Percentiles rank a stretch among this genome's conserved stretches.
phyloP scores from a whole-genome alignment of 2,797 vertebrate species.

The Pangasius sanitwongsei region DNA sequence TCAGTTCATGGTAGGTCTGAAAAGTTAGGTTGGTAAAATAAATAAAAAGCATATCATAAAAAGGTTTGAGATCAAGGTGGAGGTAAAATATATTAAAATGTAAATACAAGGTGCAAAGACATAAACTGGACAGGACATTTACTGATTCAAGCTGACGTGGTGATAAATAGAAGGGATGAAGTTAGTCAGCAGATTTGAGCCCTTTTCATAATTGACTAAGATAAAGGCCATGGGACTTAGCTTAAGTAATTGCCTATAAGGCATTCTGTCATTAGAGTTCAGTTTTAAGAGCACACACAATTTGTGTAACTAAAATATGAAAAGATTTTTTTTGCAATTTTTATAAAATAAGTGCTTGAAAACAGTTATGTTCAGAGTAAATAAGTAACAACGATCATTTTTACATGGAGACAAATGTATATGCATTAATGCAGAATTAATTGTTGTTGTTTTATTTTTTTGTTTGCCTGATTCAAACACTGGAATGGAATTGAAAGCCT shows the following conservation, averaged over 20 bases:
- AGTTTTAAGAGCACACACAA: constrained; percentile 53
- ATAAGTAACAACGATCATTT: constrained; percentile 6
- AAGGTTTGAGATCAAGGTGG: constrained; percentile 22
- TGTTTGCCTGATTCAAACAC: background rate
- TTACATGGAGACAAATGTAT: background rate
- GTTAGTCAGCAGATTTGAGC: constrained; percentile 25
- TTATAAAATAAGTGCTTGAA: constrained; percentile 61
- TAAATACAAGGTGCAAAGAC: constrained; percentile 56
- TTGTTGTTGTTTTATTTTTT: background rate
- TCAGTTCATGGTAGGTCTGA: constrained; percentile 39
- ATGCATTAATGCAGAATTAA: constrained; percentile 21
- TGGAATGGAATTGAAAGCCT: constrained; percentile 2
- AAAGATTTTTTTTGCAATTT: constrained; percentile 61
- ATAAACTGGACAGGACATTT: constrained; percentile 50
- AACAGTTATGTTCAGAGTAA: constrained; percentile 42
- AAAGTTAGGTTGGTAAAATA: constrained; percentile 47
- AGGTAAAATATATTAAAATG: constrained; percentile 38
- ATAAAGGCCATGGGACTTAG: constrained; percentile 21
- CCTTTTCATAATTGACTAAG: constrained; percentile 16
- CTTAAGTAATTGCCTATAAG: constrained; percentile 25
- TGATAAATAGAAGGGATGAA: constrained; percentile 24
- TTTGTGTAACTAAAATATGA: constrained; percentile 32
- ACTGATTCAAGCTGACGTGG: constrained; percentile 15
- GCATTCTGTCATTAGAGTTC: constrained; percentile 42
- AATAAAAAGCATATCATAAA: constrained; percentile 47